A percentile compares a stretch with the other conserved stretches of the same genome.
Evolutionary conservation across 2,888 invertebrate genomes (phyloP).

Genomic region (Amblyjoppa fuscipennis): DNA sequence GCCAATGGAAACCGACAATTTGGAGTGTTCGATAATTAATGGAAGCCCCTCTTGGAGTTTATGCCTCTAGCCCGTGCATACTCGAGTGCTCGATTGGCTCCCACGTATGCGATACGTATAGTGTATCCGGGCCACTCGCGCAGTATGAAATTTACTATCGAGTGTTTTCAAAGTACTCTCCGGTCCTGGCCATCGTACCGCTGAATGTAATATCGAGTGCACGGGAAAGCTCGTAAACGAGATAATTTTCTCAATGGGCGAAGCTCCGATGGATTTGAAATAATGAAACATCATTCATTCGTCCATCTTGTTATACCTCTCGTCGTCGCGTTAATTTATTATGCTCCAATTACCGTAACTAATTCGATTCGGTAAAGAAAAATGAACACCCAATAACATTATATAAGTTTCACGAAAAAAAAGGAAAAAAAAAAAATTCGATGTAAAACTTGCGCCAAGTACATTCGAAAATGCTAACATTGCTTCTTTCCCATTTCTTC

Average conservation of each 20-base stretch:
- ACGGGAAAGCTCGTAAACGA: neutral
- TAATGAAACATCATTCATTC: neutral
- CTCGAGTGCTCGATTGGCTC: neutral
- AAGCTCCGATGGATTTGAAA: neutral
- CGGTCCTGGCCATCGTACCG: neutral
- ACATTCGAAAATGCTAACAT: too few species aligned
- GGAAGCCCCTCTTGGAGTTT: neutral
- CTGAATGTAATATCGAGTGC: neutral
- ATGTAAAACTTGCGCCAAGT: too few species aligned
- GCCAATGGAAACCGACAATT: neutral
- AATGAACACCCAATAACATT: too few species aligned
- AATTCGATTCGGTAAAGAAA: too few species aligned
- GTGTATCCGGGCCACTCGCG: neutral
- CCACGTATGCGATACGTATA: neutral
- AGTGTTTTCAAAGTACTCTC: neutral
- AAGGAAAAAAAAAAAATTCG: too few species aligned
- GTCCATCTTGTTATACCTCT: neutral
- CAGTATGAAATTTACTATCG: neutral
- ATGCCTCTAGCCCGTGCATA: slow-evolving; percentile 1
- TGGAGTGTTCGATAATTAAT: slow-evolving; percentile 19
- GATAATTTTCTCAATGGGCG: neutral
- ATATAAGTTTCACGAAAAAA: too few species aligned
- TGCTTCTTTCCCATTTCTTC: too few species aligned
- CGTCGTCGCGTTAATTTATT: too few species aligned
- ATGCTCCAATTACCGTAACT: too few species aligned